Evolutionary conservation across 2,888 invertebrate genomes (phyloP).

Genomic region (Pyrrhosoma nymphula): DNA sequence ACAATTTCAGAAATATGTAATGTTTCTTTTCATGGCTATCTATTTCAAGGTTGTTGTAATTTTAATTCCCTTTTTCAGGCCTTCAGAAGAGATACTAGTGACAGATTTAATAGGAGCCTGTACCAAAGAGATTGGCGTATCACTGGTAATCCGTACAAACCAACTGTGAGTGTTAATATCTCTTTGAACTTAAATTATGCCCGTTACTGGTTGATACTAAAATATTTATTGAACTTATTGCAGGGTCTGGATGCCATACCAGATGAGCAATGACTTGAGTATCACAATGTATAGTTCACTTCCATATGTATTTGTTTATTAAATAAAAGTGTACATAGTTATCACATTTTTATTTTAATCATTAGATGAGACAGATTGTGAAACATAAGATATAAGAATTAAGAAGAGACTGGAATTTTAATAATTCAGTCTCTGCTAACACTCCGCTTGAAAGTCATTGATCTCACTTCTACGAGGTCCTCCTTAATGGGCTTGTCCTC

Average conservation of each 20-base stretch:
- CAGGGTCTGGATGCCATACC: slow-evolving; percentile 83
- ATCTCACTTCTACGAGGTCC: slow-evolving; percentile 56
- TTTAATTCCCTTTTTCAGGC: slow-evolving; percentile 76
- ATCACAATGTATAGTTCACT: background rate
- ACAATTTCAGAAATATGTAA: too few relatives aligned
- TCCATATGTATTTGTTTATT: background rate
- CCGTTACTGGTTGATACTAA: background rate
- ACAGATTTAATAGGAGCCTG: slow-evolving; percentile 79
- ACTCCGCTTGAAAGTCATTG: slow-evolving; percentile 68
- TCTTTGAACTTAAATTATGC: background rate
- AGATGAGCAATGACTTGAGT: slow-evolving; percentile 77
- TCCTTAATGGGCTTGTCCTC: slow-evolving; percentile 54
- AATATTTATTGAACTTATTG: slow-evolving; percentile 75
- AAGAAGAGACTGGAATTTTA: background rate
- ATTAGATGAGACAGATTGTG: background rate
- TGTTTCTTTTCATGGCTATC: too few relatives aligned
- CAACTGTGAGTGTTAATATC: slow-evolving; percentile 79
- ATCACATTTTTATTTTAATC: slow-evolving; percentile 41
- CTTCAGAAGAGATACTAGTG: slow-evolving; percentile 78
- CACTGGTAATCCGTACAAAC: slow-evolving; percentile 82
- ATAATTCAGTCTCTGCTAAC: slow-evolving; percentile 50
- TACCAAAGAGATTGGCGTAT: slow-evolving; percentile 84
- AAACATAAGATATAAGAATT: background rate
- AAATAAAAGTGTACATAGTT: slow-evolving; percentile 39
- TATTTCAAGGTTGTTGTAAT: too few relatives aligned